phyloP scores from a whole-genome alignment of 2,888 invertebrate species.

The Crematogaster levior region DNA sequence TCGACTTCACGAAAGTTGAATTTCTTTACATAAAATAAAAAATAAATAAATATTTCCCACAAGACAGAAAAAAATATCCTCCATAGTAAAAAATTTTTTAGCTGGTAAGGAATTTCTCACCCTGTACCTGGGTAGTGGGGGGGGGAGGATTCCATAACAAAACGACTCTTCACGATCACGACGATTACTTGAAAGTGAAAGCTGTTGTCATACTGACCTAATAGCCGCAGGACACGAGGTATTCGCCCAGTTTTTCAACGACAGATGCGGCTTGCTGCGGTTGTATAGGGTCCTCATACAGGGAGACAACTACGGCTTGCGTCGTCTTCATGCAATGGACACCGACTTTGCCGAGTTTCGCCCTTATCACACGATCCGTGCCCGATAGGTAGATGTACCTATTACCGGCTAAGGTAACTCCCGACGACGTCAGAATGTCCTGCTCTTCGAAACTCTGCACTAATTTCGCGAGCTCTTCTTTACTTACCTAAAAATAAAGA shows the following conservation, averaged over 20 bases:
- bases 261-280: constrained; percentile 98
- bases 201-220: constrained; percentile 86
- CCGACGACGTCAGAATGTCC: constrained; percentile 95
- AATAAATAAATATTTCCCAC: not conserved
- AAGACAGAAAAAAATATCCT: too few species aligned
- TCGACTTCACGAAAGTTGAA: not conserved
- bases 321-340: constrained; percentile 98
- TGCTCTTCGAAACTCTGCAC: constrained; percentile 96
- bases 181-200: not conserved
- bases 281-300: constrained; percentile 98
- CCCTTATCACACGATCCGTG: constrained; percentile 96
- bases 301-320: constrained; percentile 97
- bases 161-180: not conserved
- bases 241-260: constrained; percentile 98
- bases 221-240: constrained; percentile 98
- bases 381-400: constrained; percentile 98
- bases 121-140: too few species aligned
- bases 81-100: not conserved
- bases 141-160: too few species aligned
- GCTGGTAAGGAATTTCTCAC: not conserved
- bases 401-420: constrained; percentile 96
- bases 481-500: constrained; percentile 90
- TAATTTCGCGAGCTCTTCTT: constrained; percentile 96
- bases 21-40: not conserved
- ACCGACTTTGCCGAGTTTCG: constrained; percentile 97